phyloP scores from a whole-genome alignment of 1,140 invertebrate genomes.

The Brachionus sp. region DNA sequence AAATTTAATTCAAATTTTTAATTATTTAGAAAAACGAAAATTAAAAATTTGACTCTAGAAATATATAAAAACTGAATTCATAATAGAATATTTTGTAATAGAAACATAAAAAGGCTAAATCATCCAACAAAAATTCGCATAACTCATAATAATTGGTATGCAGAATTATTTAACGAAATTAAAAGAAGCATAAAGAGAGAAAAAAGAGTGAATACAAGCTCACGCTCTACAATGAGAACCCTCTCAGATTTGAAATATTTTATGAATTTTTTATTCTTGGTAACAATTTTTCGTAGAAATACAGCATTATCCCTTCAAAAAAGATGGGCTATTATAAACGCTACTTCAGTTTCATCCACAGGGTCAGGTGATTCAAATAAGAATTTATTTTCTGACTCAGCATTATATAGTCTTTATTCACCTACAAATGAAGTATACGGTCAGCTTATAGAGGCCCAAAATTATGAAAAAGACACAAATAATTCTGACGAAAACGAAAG shows the following conservation, averaged over 20 bases:
- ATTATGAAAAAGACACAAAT: neutral
- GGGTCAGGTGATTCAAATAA: neutral
- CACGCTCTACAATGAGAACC: neutral
- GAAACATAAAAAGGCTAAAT: neutral
- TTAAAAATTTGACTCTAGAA: neutral
- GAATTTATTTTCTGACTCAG: constrained; percentile 20
- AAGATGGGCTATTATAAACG: neutral
- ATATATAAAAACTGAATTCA: neutral
- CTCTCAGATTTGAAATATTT: neutral
- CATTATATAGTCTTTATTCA: constrained; percentile 27
- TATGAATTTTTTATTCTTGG: neutral
- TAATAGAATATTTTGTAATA: neutral
- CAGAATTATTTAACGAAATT: neutral
- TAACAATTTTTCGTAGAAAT: neutral
- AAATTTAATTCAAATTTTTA: neutral
- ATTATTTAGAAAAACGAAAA: neutral
- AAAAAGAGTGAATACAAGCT: neutral
- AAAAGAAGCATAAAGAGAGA: neutral
- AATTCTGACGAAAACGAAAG: neutral
- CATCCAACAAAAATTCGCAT: constrained; percentile 1
- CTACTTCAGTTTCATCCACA: neutral
- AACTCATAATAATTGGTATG: constrained; percentile 9
- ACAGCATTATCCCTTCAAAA: neutral
- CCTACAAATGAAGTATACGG: neutral
- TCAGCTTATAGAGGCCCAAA: constrained; percentile 7